Evolutionary conservation across 2,888 invertebrate genomes (phyloP), one percentile per base, ranked within the genome.

Genomic region (Sinopyrophorus schimmeli): DNA sequence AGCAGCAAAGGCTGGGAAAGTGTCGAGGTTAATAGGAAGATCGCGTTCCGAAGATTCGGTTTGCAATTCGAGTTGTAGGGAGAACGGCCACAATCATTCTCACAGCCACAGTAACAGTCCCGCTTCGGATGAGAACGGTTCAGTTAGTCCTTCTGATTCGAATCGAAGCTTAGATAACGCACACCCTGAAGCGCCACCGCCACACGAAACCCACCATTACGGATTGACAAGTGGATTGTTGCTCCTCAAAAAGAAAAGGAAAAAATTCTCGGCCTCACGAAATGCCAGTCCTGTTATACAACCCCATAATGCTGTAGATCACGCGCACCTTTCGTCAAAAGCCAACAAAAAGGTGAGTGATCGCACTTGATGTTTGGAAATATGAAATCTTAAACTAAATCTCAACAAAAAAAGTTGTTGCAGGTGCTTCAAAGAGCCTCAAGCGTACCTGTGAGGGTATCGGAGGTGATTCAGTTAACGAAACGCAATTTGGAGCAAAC

Each of bases 1-100:
- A 69, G 91, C 92, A 30, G 90, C 92, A 26, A 87, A 88, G 66
- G 83, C 86, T 51, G 89, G 89, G 16, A 81, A 85, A 63, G 88
- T 91, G 34, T 86, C 88, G 15, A 80, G 88, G 54, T 80, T 92
- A 63, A 86, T 91, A 57, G 89, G 90, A 17, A 80, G 88, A 58
- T 85, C 85, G 31, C 78, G 86, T 58, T 91, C 91, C 1, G 91
- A 92, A 73, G 92, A 92, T 71, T 92, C 91, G 5, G 89, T 92
- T 38, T 84, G 80, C 62, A 79, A 78, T 62, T 74, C 77, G 21
- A 74, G 74, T 42, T 69, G 71, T 40, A 69, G 66, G 40, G 80
- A 80, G 66, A 79, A 79, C 54, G 77, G 68, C 62, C 77, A 80
- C 69, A 74, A 74, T 38, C 73, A 73, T 50, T 70, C 70, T 5